phyloP scores from a whole-genome alignment of 2,888 invertebrate genomes.

The Drymonia ruficornis region DNA sequence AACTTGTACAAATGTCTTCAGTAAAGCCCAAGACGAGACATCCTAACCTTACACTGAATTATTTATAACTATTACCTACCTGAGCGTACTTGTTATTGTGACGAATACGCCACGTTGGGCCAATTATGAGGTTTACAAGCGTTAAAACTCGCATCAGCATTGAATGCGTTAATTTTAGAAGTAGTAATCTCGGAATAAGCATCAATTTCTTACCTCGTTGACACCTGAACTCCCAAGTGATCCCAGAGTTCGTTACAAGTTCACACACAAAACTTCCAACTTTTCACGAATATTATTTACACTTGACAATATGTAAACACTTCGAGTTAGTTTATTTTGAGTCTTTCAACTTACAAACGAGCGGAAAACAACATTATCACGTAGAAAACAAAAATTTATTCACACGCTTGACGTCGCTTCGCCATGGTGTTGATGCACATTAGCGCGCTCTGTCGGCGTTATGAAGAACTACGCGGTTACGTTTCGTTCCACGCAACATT shows the following conservation, averaged over 20 bases:
- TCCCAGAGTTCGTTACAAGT: constrained; percentile 81
- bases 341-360: constrained; percentile 73
- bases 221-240: constrained; percentile 82
- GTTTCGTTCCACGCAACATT: constrained; percentile 46
- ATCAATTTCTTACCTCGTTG: constrained; percentile 83
- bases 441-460: constrained; percentile 56
- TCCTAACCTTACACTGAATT: constrained; percentile 76
- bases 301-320: constrained; percentile 61
- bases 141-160: constrained; percentile 45
- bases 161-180: constrained; percentile 65
- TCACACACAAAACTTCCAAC: constrained; percentile 76
- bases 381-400: constrained; percentile 79
- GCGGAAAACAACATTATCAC: constrained; percentile 72
- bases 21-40: constrained; percentile 60
- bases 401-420: constrained; percentile 78
- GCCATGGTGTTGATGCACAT: constrained; percentile 77
- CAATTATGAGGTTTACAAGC: constrained; percentile 42
- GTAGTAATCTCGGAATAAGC: constrained; percentile 69
- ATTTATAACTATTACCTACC: constrained; percentile 77
- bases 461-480: constrained; percentile 35
- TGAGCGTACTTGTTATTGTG: constrained; percentile 45
- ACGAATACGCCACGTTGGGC: constrained; percentile 35
- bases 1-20: constrained; percentile 40
- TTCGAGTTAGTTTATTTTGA: constrained; percentile 57
- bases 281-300: constrained; percentile 60